Evolutionary conservation across 2,888 invertebrate species (phyloP).

Genomic region (Odontocolon sp.): DNA sequence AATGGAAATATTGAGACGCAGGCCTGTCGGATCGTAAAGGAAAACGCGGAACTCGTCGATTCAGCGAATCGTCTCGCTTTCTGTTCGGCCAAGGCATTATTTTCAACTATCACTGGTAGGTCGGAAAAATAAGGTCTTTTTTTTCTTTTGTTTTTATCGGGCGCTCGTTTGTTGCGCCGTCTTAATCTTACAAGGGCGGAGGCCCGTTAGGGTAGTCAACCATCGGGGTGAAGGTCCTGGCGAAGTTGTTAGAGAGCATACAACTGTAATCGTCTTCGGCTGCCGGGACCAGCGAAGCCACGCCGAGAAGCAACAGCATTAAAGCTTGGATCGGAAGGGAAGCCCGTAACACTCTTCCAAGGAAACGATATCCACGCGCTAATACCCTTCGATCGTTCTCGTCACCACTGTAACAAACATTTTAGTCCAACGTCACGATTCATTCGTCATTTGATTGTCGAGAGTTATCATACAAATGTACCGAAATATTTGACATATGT

Average conservation of each 20-base stretch:
- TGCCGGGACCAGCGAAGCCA: constrained; percentile 95
- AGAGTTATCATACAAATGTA: background rate
- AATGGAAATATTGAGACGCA: constrained; percentile 28
- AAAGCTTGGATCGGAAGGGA: constrained; percentile 97
- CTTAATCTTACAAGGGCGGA: constrained; percentile 90
- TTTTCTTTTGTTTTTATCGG: constrained; percentile 4
- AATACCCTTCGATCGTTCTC: constrained; percentile 84
- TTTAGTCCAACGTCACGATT: constrained; percentile 10
- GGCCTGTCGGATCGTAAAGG: constrained; percentile 53
- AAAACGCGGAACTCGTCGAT: constrained; percentile 18
- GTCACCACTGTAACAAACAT: constrained; percentile 80
- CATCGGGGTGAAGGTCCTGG: constrained; percentile 92
- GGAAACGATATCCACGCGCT: constrained; percentile 90
- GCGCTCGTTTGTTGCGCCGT: background rate
- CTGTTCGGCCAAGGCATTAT: background rate
- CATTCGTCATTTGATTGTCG: background rate
- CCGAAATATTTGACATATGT: background rate
- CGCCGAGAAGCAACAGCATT: constrained; percentile 95
- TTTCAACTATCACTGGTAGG: background rate
- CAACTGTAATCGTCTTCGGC: constrained; percentile 93
- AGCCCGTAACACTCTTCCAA: constrained; percentile 94
- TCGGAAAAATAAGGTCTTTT: background rate
- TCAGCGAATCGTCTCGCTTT: constrained; percentile 9
- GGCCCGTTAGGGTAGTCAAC: constrained; percentile 96
- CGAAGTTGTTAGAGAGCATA: constrained; percentile 91